Conservation (phyloP, 2,113 vertebrate genomes). For the Mormoops blainvillei region DNA sequence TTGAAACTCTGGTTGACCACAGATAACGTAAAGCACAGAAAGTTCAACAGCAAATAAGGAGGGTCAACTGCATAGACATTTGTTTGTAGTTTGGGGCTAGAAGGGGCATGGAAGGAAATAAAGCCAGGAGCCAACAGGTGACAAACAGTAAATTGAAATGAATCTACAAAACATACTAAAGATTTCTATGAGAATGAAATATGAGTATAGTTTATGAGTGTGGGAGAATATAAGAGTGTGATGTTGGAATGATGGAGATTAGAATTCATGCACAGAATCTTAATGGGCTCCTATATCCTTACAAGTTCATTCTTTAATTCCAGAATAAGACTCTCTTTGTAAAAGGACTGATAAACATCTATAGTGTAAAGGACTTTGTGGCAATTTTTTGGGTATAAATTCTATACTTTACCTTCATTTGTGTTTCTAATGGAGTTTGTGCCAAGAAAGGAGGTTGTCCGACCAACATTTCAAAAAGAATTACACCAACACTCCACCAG, state of each 20-base stretch:
- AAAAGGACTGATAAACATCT: not conserved
- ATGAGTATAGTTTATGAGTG: not conserved
- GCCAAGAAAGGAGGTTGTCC: slow-evolving; percentile 98
- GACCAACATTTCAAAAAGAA: slow-evolving; percentile 98
- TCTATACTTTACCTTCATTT: slow-evolving; percentile 91
- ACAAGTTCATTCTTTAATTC: not conserved
- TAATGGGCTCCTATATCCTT: not conserved
- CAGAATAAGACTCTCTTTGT: not conserved
- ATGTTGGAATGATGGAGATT: not conserved
- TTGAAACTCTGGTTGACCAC: not conserved
- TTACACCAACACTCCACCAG: slow-evolving; percentile 99
- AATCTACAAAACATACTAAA: not conserved
- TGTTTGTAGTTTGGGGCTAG: not conserved
- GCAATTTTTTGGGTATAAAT: not conserved
- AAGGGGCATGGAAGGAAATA: not conserved
- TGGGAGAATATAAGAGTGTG: not conserved
- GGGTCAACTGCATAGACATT: not conserved
- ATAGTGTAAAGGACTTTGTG: not conserved
- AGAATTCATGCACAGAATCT: not conserved
- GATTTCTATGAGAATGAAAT: not conserved
- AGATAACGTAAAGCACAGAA: not conserved
- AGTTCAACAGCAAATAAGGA: not conserved
- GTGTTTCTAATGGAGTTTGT: slow-evolving; percentile 95
- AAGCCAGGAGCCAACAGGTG: not conserved
- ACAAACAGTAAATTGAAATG: not conserved